phyloP scores from a whole-genome alignment of 1,140 invertebrate genomes.

The Penaeus indicus region DNA sequence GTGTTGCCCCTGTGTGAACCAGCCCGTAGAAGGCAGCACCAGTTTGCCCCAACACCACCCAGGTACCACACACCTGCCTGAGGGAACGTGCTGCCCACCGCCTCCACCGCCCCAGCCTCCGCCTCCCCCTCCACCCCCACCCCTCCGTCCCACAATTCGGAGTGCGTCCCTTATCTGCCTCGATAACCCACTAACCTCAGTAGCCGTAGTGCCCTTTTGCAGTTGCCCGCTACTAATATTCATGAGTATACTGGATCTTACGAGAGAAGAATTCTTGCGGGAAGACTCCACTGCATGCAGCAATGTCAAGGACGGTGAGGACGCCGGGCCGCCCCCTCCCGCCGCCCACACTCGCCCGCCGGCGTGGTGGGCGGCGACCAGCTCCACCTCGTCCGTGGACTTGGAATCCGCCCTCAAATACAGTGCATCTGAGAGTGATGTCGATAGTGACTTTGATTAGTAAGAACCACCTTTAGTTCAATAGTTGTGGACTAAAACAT shows the following conservation, averaged over 20 bases:
- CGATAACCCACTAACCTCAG: too few relatives aligned
- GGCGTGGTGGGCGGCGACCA: neutral
- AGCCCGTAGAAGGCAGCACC: too few relatives aligned
- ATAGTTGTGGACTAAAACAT: slow-evolving; percentile 19
- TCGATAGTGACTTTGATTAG: slow-evolving; percentile 47
- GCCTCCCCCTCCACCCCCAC: neutral
- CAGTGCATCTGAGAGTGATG: slow-evolving; percentile 59
- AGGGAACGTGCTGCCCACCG: neutral
- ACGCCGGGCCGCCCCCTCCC: neutral
- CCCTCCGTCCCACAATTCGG: neutral
- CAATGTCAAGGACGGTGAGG: neutral
- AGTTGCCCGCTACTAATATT: too few relatives aligned
- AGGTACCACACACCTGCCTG: slow-evolving; percentile 3
- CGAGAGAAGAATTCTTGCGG: too few relatives aligned
- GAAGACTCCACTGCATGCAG: slow-evolving; percentile 4
- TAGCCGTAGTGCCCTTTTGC: too few relatives aligned
- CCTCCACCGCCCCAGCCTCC: neutral
- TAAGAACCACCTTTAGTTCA: too few relatives aligned
- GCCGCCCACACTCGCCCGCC: neutral
- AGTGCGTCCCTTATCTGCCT: neutral
- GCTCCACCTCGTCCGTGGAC: slow-evolving; percentile 44
- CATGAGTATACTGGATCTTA: too few relatives aligned
- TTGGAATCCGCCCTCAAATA: slow-evolving; percentile 45
- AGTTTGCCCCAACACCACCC: too few relatives aligned
- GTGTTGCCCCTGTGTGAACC: too few relatives aligned